Evolutionary conservation across 2,888 invertebrate genomes (phyloP).

Genomic region (Sminthurinus aureus): DNA sequence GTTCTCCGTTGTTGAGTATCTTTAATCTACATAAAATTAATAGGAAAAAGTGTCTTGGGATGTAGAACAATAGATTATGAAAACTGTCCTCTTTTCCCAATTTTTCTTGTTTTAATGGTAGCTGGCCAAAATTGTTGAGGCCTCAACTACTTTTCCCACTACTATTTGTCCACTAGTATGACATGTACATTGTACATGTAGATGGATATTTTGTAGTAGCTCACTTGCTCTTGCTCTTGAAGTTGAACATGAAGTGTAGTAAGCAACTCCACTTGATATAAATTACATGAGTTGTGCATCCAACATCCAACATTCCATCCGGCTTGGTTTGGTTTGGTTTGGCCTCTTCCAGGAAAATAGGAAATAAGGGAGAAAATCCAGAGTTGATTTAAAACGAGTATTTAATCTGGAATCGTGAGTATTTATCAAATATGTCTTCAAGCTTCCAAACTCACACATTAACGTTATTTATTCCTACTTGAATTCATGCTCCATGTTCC

Average conservation of each 20-base stretch:
- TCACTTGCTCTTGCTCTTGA: neutral
- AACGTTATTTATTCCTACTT: slow-evolving; percentile 19
- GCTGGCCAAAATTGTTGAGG: too few species aligned
- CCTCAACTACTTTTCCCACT: too few species aligned
- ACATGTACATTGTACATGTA: too few species aligned
- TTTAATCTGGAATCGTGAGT: slow-evolving; percentile 18
- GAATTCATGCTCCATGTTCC: neutral
- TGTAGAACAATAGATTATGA: slow-evolving; percentile 5
- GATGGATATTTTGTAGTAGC: neutral
- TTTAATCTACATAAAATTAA: too few species aligned
- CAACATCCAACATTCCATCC: too few species aligned
- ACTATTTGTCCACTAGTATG: too few species aligned
- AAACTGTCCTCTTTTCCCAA: neutral
- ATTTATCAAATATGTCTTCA: slow-evolving; percentile 31
- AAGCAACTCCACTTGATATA: neutral
- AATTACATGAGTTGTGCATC: neutral
- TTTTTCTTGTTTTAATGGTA: too few species aligned
- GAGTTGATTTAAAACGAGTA: slow-evolving; percentile 32
- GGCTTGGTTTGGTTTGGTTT: neutral
- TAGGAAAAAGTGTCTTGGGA: too few species aligned
- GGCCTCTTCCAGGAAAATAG: neutral
- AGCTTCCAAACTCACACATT: slow-evolving; percentile 16
- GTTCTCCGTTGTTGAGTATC: too few species aligned
- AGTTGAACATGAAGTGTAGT: too few species aligned
- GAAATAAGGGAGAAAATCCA: neutral